Conservation (phyloP, 1,140 invertebrate species). For the Orius laevigatus region DNA sequence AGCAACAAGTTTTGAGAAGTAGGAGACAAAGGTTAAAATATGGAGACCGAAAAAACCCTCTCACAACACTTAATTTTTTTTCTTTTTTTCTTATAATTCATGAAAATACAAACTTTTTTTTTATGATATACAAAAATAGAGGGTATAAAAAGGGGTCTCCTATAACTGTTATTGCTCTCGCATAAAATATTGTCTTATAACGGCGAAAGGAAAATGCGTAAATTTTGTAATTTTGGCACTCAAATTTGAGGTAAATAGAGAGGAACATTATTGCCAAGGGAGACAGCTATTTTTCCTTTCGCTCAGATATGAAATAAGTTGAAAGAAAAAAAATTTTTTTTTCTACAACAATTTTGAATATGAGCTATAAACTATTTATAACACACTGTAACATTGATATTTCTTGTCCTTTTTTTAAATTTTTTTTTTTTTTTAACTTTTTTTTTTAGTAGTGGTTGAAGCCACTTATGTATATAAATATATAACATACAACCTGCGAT, state of each 20-base stretch:
- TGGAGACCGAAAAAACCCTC: neutral
- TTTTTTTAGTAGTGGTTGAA: too few species aligned
- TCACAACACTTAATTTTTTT: constrained; percentile 16
- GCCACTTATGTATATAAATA: constrained; percentile 7
- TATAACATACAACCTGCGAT: constrained; percentile 5
- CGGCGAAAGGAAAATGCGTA: constrained; percentile 18
- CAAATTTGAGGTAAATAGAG: neutral
- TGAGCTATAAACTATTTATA: constrained; percentile 17
- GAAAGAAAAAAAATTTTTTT: constrained; percentile 11
- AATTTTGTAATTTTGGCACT: constrained; percentile 2
- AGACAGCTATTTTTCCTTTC: constrained; percentile 10
- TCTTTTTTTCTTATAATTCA: constrained; percentile 5
- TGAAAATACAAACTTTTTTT: constrained; percentile 22
- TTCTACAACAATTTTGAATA: constrained; percentile 4
- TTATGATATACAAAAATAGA: constrained; percentile 30
- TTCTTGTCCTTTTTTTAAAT: constrained; percentile 1
- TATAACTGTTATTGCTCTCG: constrained; percentile 26
- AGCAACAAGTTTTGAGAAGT: constrained; percentile 25
- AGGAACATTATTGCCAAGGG: constrained; percentile 12
- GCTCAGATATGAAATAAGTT: constrained; percentile 9
- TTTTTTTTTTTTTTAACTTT: neutral
- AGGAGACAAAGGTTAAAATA: constrained; percentile 25
- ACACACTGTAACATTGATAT: constrained; percentile 3
- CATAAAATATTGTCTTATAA: constrained; percentile 24
- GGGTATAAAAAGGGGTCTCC: constrained; percentile 29